Conservation (phyloP, 2,113 vertebrate genomes). For the Zosterops hypoxanthus region DNA sequence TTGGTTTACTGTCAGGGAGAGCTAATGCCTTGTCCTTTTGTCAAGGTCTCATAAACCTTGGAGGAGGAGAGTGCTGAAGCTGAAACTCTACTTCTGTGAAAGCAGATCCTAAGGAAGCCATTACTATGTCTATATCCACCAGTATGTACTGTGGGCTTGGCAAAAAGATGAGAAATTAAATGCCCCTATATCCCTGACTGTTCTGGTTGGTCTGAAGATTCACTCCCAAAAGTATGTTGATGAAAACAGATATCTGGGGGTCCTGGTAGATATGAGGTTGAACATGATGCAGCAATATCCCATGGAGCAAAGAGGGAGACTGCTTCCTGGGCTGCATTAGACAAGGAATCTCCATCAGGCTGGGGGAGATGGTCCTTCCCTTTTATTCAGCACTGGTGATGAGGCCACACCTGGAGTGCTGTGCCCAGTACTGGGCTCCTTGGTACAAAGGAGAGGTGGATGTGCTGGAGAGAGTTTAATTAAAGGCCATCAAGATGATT, state of each 20-base stretch:
- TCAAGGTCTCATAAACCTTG: neutral
- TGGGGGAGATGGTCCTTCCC: neutral
- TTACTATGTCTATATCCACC: neutral
- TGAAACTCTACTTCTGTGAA: neutral
- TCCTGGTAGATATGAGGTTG: neutral
- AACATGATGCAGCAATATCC: neutral
- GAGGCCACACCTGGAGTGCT: neutral
- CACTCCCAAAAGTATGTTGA: neutral
- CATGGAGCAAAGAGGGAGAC: neutral
- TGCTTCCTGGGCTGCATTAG: neutral
- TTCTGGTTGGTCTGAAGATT: neutral
- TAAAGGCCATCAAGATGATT: neutral
- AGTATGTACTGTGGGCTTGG: neutral
- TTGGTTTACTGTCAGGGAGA: neutral
- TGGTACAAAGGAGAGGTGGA: neutral
- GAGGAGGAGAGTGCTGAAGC: neutral
- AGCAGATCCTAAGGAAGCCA: neutral
- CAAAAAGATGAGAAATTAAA: neutral
- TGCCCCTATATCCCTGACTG: neutral
- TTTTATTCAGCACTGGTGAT: neutral
- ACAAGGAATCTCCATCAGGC: neutral
- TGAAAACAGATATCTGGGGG: neutral
- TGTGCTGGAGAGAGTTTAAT: neutral
- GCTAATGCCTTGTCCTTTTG: neutral
- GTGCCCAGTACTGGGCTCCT: neutral